phyloP scores from a whole-genome alignment of 2,113 vertebrate species.

The Excalfactoria chinensis region DNA sequence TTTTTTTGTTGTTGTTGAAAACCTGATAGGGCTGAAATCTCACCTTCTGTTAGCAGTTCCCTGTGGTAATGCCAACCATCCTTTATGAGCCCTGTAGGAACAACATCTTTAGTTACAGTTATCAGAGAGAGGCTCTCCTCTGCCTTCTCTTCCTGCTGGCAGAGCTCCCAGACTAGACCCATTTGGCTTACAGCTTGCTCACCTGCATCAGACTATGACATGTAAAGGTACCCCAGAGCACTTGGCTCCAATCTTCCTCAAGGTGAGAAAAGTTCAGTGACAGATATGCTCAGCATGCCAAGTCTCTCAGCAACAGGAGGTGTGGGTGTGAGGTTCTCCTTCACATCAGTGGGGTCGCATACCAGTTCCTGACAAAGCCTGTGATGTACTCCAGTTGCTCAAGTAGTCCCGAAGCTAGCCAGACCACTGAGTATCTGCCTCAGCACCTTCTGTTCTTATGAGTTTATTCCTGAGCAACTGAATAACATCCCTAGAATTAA shows the following conservation, averaged over 20 bases:
- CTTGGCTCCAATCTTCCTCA: not conserved
- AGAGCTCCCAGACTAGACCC: not conserved
- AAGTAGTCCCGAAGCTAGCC: not conserved
- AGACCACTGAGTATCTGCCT: not conserved
- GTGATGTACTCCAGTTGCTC: not conserved
- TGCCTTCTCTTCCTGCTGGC: conserved; percentile 14
- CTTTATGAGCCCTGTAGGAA: not conserved
- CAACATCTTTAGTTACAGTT: not conserved
- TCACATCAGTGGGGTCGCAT: not conserved
- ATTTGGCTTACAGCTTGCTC: not conserved
- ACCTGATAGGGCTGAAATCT: not conserved
- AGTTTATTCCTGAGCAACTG: not conserved
- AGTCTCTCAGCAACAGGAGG: not conserved
- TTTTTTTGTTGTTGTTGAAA: not conserved
- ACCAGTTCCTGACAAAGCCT: not conserved
- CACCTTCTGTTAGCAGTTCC: not conserved
- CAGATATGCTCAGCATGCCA: not conserved
- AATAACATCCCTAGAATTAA: not conserved
- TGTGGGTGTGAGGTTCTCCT: not conserved
- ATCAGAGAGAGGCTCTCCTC: not conserved
- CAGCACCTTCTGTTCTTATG: not conserved
- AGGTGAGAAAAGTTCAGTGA: not conserved
- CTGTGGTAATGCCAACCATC: not conserved
- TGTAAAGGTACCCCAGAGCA: not conserved
- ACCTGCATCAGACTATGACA: not conserved